A percentile compares a stretch with the other conserved stretches of the same genome.
Evolutionary conservation across 2,113 vertebrate genomes (phyloP).

Genomic region (Phylloscopus trochilus): DNA sequence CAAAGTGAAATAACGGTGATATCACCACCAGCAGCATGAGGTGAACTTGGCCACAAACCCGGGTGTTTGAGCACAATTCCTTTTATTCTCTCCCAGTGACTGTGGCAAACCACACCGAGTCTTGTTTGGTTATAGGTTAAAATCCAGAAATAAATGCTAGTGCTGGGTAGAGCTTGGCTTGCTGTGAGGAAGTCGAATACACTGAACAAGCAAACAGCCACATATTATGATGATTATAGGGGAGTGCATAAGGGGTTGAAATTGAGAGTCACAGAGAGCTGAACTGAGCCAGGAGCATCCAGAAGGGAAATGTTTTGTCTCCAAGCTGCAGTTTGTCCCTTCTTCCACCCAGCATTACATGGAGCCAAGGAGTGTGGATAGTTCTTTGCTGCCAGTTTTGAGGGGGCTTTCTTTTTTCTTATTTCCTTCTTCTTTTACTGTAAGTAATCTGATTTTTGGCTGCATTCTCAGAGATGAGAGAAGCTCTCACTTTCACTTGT

Average conservation of each 20-base stretch:
- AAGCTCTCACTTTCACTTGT: constrained; percentile 23
- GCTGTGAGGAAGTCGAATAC: constrained; percentile 1
- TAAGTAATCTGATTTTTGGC: constrained; percentile 21
- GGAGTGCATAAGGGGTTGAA: neutral
- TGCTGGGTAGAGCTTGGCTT: constrained; percentile 30
- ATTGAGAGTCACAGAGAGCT: constrained; percentile 43
- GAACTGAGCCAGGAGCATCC: constrained; percentile 1
- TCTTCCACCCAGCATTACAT: neutral
- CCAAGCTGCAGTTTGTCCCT: neutral
- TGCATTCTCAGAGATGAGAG: constrained; percentile 7
- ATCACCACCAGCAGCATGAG: constrained; percentile 34
- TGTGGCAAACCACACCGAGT: neutral
- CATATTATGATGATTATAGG: constrained; percentile 33
- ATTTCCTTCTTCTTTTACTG: neutral
- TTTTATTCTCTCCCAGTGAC: constrained; percentile 28
- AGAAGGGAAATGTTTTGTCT: constrained; percentile 20
- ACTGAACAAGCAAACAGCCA: constrained; percentile 32
- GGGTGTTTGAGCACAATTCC: neutral
- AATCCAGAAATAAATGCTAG: constrained; percentile 35
- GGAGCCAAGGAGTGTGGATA: neutral
- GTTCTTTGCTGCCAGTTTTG: neutral
- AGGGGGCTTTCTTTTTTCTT: neutral
- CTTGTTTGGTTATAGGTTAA: constrained; percentile 27
- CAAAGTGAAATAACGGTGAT: neutral
- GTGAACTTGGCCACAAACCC: constrained; percentile 25